phyloP scores from a whole-genome alignment of 1,140 invertebrate species.

The Metaphire vulgaris region DNA sequence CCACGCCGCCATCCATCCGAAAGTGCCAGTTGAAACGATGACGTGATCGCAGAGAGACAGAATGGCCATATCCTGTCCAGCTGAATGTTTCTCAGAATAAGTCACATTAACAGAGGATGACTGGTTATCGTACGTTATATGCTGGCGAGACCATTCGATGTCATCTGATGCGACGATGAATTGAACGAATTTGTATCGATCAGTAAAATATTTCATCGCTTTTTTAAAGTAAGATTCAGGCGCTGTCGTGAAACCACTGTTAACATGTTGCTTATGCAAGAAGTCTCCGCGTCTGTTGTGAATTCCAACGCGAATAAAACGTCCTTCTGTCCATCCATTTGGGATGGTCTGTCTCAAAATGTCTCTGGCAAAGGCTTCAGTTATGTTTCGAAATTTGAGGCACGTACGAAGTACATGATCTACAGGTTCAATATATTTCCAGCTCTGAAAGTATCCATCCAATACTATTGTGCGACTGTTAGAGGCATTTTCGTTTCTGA shows the following conservation, averaged over 20 bases:
- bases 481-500: no score
- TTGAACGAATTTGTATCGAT: conserved; percentile 4
- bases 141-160: conserved; percentile 13
- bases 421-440: background rate
- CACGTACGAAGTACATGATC: background rate
- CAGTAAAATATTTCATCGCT: conserved; percentile 22
- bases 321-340: background rate
- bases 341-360: conserved; percentile 7
- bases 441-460: background rate
- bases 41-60: conserved; percentile 61
- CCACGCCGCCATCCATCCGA: conserved; percentile 61
- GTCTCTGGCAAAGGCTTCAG: background rate
- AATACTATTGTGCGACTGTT: no score
- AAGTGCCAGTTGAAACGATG: conserved; percentile 64
- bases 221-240: conserved; percentile 4
- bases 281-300: conserved; percentile 21
- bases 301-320: conserved; percentile 20
- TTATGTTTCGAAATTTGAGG: background rate
- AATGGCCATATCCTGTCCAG: conserved; percentile 56
- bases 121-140: background rate
- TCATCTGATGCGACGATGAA: conserved; percentile 24
- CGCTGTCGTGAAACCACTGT: conserved; percentile 13
- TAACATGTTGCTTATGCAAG: background rate
- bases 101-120: background rate
- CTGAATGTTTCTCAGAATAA: background rate